Evolutionary conservation across 2,113 vertebrate species (phyloP).

Genomic region (Plectropomus leopardus): DNA sequence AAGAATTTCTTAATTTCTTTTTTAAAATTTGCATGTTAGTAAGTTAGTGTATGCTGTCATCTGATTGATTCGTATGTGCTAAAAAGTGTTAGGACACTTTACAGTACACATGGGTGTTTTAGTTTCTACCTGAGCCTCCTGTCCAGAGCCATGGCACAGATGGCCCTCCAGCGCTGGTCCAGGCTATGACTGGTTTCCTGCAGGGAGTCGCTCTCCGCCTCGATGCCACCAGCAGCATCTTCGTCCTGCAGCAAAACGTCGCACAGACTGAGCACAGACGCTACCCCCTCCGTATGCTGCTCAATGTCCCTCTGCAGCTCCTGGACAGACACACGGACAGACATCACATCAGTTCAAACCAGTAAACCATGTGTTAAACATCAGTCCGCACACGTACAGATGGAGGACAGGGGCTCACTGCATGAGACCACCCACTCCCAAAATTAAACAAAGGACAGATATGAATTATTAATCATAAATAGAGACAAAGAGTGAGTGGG

Average conservation of each 20-base stretch:
- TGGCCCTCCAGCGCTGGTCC: constrained; percentile 95
- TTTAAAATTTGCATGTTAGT: too few relatives aligned
- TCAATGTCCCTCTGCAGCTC: constrained; percentile 96
- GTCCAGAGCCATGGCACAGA: constrained; percentile 95
- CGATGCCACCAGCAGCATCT: constrained; percentile 87
- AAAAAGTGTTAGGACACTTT: neutral
- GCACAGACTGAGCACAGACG: constrained; percentile 92
- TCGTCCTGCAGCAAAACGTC: constrained; percentile 91
- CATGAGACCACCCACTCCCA: constrained; percentile 53
- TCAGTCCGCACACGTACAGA: constrained; percentile 5
- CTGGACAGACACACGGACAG: constrained; percentile 76
- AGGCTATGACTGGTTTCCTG: constrained; percentile 93
- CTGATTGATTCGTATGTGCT: neutral
- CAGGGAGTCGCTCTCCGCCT: constrained; percentile 91
- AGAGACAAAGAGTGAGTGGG: constrained; percentile 21
- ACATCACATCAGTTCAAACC: neutral
- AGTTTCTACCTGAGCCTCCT: constrained; percentile 89
- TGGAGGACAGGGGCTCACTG: neutral
- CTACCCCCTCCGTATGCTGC: constrained; percentile 90
- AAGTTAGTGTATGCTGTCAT: too few relatives aligned
- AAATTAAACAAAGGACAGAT: constrained; percentile 59
- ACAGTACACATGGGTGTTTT: neutral
- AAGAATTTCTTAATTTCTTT: too few relatives aligned
- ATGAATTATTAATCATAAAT: constrained; percentile 65
- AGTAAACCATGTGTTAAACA: constrained; percentile 22